These are phyloP conservation scores for Adrianichthys oophorus DNA, from an alignment of 2,797 vertebrate genomes.

Conservation along the genomic window DNA sequence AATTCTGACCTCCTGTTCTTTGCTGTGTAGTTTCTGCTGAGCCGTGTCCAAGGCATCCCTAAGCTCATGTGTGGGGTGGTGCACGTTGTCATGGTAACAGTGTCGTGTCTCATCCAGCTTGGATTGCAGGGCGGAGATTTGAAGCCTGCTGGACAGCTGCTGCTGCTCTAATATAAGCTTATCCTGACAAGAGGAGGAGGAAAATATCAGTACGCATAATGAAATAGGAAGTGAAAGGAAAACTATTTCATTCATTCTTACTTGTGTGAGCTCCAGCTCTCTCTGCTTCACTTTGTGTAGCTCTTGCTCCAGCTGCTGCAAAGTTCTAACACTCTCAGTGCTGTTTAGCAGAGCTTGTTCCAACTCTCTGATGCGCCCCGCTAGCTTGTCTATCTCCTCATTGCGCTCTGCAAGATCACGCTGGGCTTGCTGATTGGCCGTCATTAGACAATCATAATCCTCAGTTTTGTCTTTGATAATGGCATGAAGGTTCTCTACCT, in stretches of 20 bases:
- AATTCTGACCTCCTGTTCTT: slow-evolving; percentile 79
- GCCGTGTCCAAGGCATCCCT: slow-evolving; percentile 77
- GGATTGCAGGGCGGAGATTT: slow-evolving; percentile 87
- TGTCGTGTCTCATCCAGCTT: slow-evolving; percentile 84
- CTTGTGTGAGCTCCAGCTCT: slow-evolving; percentile 83
- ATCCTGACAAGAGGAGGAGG: slow-evolving; percentile 76
- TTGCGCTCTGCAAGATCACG: slow-evolving; percentile 81
- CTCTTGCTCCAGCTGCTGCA: slow-evolving; percentile 82
- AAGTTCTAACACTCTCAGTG: slow-evolving; percentile 63
- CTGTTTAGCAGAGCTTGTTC: slow-evolving; percentile 77
- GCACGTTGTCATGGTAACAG: slow-evolving; percentile 65
- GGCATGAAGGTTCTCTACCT: slow-evolving; percentile 89
- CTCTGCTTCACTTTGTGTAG: slow-evolving; percentile 79
- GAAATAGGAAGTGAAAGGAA: neutral
- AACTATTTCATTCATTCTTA: slow-evolving; percentile 35
- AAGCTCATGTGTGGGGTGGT: slow-evolving; percentile 66
- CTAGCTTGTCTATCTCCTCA: slow-evolving; percentile 86
- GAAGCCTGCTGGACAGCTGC: slow-evolving; percentile 83
- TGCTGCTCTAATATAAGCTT: slow-evolving; percentile 88
- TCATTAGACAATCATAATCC: slow-evolving; percentile 79
- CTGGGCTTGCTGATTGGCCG: slow-evolving; percentile 83
- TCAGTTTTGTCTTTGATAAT: slow-evolving; percentile 87
- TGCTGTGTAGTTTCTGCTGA: slow-evolving; percentile 74
- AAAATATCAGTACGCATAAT: neutral
- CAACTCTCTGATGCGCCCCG: slow-evolving; percentile 80